A percentile compares a stretch with the other conserved stretches of the same genome.
Evolutionary conservation across 1,140 invertebrate genomes (phyloP).

Genomic region (Zaprionus kolodkinae): DNA sequence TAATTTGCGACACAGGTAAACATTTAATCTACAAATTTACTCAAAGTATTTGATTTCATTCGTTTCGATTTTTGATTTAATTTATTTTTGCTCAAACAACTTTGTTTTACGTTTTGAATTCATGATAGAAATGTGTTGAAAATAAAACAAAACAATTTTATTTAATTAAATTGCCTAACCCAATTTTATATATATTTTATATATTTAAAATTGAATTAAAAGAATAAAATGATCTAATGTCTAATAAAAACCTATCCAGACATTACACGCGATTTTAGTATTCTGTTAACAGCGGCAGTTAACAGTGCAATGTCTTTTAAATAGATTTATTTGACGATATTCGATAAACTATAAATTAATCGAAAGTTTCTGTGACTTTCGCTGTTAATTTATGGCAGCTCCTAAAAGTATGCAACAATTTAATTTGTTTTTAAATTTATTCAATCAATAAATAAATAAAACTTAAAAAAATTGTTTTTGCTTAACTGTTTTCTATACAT

Average conservation of each 20-base stretch:
- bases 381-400: neutral
- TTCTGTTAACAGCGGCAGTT: too few species aligned
- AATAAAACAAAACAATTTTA: too few species aligned
- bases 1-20: slow-evolving; percentile 1
- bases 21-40: neutral
- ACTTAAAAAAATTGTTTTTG: neutral
- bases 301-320: neutral
- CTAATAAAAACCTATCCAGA: too few species aligned
- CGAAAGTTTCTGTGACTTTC: too few species aligned
- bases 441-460: neutral
- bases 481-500: neutral
- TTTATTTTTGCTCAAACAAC: neutral
- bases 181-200: too few species aligned
- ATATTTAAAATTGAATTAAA: too few species aligned
- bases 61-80: neutral
- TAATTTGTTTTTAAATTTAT: neutral
- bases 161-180: too few species aligned
- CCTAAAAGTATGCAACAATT: neutral
- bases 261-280: too few species aligned
- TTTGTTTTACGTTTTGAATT: neutral
- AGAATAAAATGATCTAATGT: too few species aligned
- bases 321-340: too few species aligned
- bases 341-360: too few species aligned
- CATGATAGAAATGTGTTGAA: neutral
- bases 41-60: slow-evolving; percentile 3